Conservation (phyloP, 64 coral and sea anemone genomes). For the Trachythela sp. region DNA sequence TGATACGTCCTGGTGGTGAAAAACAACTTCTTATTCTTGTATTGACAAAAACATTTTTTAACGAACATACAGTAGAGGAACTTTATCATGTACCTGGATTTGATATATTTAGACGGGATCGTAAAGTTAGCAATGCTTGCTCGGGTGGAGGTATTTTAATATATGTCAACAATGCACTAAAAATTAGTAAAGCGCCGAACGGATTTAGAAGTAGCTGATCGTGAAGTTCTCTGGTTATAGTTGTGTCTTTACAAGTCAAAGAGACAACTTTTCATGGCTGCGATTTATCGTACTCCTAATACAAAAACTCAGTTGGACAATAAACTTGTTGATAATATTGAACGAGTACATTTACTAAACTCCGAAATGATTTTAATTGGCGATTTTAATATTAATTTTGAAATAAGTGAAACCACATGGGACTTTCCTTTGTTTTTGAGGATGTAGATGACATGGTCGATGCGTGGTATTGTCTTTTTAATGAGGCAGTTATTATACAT, state of each 20-base stretch:
- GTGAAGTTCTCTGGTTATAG: constrained; percentile 53
- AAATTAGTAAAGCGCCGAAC: constrained; percentile 28
- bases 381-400: constrained; percentile 58
- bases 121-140: neutral
- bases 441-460: constrained; percentile 37
- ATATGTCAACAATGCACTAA: constrained; percentile 36
- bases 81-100: constrained; percentile 41
- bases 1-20: neutral
- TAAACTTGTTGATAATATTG: constrained; percentile 39
- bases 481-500: neutral
- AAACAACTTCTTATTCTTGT: constrained; percentile 31
- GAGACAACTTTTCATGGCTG: constrained; percentile 44
- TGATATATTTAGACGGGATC: constrained; percentile 26
- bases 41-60: constrained; percentile 40
- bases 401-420: constrained; percentile 10
- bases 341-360: constrained; percentile 47
- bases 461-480: constrained; percentile 30
- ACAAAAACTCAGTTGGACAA: constrained; percentile 25
- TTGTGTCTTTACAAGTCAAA: constrained; percentile 59
- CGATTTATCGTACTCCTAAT: constrained; percentile 45
- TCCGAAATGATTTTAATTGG: constrained; percentile 47
- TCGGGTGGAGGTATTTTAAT: constrained; percentile 42
- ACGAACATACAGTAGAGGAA: neutral
- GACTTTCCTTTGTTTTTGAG: constrained; percentile 51
- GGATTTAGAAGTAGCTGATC: constrained; percentile 31